Conservation (phyloP, 2,797 vertebrate species). For the Danio choprae region DNA sequence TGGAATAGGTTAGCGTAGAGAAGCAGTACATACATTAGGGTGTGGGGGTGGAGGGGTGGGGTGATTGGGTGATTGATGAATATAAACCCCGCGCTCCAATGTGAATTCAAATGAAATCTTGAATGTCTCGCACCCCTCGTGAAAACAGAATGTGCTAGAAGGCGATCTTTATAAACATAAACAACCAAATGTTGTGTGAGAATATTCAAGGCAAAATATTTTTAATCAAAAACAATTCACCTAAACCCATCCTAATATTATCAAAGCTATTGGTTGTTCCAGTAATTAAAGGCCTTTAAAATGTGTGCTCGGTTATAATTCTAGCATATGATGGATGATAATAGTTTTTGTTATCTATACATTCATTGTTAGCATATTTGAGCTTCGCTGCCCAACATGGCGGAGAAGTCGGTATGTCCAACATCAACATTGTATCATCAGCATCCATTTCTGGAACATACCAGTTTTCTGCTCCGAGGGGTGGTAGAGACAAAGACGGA, state of each 20-base stretch:
- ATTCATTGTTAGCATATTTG: slow-evolving; percentile 2
- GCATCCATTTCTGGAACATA: slow-evolving; percentile 59
- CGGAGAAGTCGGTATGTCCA: slow-evolving; percentile 46
- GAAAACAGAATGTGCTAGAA: slow-evolving; percentile 13
- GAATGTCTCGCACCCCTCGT: slow-evolving; percentile 27
- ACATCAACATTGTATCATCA: slow-evolving; percentile 58
- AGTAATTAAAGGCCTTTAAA: background rate
- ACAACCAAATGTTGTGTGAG: background rate
- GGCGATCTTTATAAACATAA: background rate
- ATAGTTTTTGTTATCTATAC: slow-evolving; percentile 19
- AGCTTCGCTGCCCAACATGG: slow-evolving; percentile 43
- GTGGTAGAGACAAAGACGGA: slow-evolving; percentile 47
- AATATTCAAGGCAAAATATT: background rate
- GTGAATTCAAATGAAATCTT: slow-evolving; percentile 51
- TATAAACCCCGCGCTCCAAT: slow-evolving; percentile 3
- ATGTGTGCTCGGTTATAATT: background rate
- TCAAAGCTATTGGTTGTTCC: background rate
- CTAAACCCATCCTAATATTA: background rate
- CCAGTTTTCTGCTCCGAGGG: slow-evolving; percentile 53
- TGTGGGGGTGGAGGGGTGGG: background rate
- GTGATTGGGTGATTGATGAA: slow-evolving; percentile 50
- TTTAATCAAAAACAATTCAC: background rate
- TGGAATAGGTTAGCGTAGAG: background rate
- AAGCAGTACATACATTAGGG: background rate
- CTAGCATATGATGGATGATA: slow-evolving; percentile 9